These are phyloP conservation scores for Acyrthosiphon pisum DNA, from an alignment of 1,140 invertebrate genomes.

Conservation along the genomic window DNA sequence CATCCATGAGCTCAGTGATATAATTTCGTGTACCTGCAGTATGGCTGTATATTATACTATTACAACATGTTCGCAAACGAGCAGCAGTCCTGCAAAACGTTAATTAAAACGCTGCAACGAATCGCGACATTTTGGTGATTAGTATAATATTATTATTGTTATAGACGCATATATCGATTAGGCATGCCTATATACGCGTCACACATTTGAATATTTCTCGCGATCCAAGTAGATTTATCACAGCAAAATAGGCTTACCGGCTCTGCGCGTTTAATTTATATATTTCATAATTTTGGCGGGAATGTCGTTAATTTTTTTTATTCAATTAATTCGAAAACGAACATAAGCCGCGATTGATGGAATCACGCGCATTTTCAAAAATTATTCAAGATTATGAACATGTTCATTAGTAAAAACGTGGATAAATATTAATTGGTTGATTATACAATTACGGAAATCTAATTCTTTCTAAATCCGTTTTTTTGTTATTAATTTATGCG, in stretches of 20 bases:
- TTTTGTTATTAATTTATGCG: background rate
- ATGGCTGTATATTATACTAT: background rate
- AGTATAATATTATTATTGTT: background rate
- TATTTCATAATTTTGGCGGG: background rate
- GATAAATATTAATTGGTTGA: conserved; percentile 1
- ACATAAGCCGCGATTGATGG: background rate
- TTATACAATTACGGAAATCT: background rate
- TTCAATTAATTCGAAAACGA: background rate
- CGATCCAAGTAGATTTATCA: conserved; percentile 3
- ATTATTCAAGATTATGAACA: background rate
- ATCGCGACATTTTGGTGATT: background rate
- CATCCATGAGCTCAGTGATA: background rate
- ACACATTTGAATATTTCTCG: background rate
- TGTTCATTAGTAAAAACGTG: background rate
- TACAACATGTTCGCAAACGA: background rate
- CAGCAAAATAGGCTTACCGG: background rate
- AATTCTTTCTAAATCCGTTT: background rate
- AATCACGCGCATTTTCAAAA: conserved; percentile 18
- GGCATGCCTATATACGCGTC: background rate
- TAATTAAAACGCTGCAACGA: background rate
- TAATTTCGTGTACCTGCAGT: background rate
- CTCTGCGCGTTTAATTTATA: background rate
- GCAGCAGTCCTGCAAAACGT: background rate
- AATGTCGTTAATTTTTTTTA: conserved; percentile 13
- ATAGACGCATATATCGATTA: background rate